Base-by-base conservation (phyloP, 1,140 invertebrate genomes). In the Anagrus nilaparvatae region DNA sequence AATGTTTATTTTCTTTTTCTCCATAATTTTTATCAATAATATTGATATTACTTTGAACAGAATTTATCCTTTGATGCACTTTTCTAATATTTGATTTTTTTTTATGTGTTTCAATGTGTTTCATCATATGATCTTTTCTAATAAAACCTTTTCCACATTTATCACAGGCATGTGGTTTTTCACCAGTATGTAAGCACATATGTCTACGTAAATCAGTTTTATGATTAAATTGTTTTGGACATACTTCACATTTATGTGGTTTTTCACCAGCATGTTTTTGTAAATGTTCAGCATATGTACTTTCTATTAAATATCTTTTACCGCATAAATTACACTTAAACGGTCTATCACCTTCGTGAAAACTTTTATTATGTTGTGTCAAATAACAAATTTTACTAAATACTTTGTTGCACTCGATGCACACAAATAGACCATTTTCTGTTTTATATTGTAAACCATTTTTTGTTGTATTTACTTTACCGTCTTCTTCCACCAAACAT, bases 81-180 rank as follows among this genome's bases (percentile, higher is more conserved):
- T 50, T 50, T 39, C 53, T 48, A 14, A 47, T 48, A 40, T 54
- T 54, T 21, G 43, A 27, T 43, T 71, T 73, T 37, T 74, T 72
- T 32, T 68, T 73, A 63, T 96, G 92, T 17, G 88, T 96, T 40
- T 87, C 82, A 39, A 77, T 71, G 65, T 96, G 92, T 64, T 96
- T 96, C 42, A 87, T 76, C 84, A 95, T 87, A 63, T 96, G 92
- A 63, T 96, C 92, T 61, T 92, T 90, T 36, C 92, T 77, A 48
- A 89, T 92, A 64, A 94, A 94, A 17, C 87, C 84, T 65, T 94
- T 95, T 31, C 77, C 76, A 59, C 89, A 93, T 24, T 74, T 74
- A 40, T 77, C 71, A 67, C 89, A 94, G 32, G 75, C 69, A 60
- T 82, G 90, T 10, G 88, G 87, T 57, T 87, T 87, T 48, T 78